These are phyloP conservation scores for Gallinago jamesoni DNA, from an alignment of 2,113 vertebrate genomes.

Conservation along the genomic window DNA sequence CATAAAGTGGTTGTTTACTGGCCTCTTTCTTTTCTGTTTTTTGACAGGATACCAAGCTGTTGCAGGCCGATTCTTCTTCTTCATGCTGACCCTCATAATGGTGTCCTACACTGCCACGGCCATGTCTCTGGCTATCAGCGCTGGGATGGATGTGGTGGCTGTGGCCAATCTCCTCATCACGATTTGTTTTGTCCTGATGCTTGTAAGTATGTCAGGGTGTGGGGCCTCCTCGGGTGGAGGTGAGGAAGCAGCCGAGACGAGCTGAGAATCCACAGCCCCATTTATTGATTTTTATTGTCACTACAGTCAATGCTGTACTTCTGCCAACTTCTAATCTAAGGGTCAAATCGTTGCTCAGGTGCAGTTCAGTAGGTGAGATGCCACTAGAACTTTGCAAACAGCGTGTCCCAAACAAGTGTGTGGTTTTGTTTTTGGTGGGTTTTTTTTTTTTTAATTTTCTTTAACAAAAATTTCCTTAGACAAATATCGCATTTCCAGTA, in stretches of 20 bases:
- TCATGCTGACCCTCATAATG: constrained; percentile 49
- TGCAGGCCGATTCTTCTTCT: constrained; percentile 60
- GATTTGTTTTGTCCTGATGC: constrained; percentile 70
- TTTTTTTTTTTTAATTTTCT: not conserved
- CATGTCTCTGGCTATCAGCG: constrained; percentile 69
- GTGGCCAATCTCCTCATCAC: constrained; percentile 69
- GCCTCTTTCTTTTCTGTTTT: not conserved
- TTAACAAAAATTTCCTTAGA: not conserved
- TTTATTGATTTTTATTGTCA: not conserved
- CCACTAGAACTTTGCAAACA: not conserved
- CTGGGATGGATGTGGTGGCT: constrained; percentile 68
- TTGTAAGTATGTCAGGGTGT: constrained; percentile 17
- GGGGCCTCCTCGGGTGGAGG: not conserved
- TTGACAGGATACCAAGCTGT: constrained; percentile 57
- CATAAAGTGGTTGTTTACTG: not conserved
- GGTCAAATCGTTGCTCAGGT: not conserved
- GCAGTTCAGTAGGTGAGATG: not conserved
- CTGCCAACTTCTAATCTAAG: not conserved
- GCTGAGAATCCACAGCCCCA: not conserved
- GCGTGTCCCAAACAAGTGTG: not conserved
- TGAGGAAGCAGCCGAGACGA: not conserved
- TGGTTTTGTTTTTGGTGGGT: not conserved
- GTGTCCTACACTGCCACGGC: constrained; percentile 67
- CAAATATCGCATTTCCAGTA: not conserved
- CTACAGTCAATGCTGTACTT: not conserved